Base-by-base conservation (phyloP, 2,113 vertebrate genomes). In the Pelodiscus sinensis region DNA sequence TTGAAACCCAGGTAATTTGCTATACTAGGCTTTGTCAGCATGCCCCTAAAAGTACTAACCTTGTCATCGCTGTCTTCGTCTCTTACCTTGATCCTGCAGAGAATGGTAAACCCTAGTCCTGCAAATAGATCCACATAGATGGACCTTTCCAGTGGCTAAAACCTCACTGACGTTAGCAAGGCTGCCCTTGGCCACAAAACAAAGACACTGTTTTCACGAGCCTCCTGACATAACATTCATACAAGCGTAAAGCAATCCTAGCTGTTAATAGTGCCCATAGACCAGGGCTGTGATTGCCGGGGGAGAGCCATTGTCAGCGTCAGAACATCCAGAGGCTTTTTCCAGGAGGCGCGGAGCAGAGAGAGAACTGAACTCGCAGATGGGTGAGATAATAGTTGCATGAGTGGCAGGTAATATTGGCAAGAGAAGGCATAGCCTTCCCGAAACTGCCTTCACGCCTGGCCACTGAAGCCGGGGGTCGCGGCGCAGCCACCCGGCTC, bases 41-140 rank as follows among this genome's bases (percentile, higher is more conserved):
- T 35, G 18, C 9, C 6, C 6, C 35, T 14, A 58, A 31, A 56
- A 79, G 31, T 0, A 1, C 1, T 14, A 50, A 13, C 0, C 31
- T 21, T 4, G 2, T 89, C 16, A 62, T 62, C 58, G 11, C 31
- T 31, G 4, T 2, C 0, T 0, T 81, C 44, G 22, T 2, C 0
- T 44, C 78, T 52, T 1, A 0, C 11, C 27, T 2, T 18, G 0
- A 0, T 19, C 58, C 12, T 60, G 9, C 14, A 2, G 0, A 1
- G 2, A 29, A 78, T 51, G 24, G n/a, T 16, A 55, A 18, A 18
- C 29, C 9, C 73, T 10, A 21, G 16, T n/a, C 31, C 27, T 55
- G 51, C 29, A 51, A 0, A 16, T 3, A 19, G 7, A 25, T 6
- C 79, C 0, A 1, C 4, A 2, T 1, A 2, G 9, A 19, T 2